Percentiles rank a stretch among this genome's conserved stretches.
Conservation (phyloP, 2,113 vertebrate genomes). For the Bostrychus sinensis region DNA sequence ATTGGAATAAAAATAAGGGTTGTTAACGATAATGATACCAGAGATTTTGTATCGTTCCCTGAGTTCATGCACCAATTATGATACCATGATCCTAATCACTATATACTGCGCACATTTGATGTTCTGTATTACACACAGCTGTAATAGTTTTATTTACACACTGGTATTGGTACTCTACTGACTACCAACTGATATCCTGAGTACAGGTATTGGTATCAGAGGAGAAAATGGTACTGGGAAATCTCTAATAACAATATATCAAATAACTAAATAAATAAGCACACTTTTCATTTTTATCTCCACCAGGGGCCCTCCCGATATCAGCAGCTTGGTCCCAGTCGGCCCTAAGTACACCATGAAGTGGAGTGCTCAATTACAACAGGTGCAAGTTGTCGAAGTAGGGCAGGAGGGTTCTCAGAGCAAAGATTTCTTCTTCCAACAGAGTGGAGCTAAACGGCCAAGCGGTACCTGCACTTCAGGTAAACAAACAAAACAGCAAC, state of each 20-base stretch:
- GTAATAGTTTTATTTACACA: too few relatives aligned
- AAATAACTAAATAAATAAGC: not conserved
- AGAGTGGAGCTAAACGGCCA: constrained; percentile 75
- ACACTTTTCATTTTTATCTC: not conserved
- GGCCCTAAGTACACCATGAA: constrained; percentile 95
- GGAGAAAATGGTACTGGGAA: too few relatives aligned
- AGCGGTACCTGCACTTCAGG: constrained; percentile 51
- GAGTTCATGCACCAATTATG: too few relatives aligned
- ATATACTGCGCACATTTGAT: too few relatives aligned
- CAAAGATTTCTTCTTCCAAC: constrained; percentile 85
- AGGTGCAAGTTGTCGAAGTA: constrained; percentile 93
- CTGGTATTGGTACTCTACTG: too few relatives aligned
- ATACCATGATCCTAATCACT: too few relatives aligned
- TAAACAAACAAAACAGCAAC: constrained; percentile 36
- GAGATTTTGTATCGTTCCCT: too few relatives aligned
- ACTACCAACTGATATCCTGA: too few relatives aligned
- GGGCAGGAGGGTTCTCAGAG: constrained; percentile 85
- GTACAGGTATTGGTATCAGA: too few relatives aligned
- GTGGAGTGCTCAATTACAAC: constrained; percentile 90
- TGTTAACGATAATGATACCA: too few relatives aligned
- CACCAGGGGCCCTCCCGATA: constrained; percentile 85
- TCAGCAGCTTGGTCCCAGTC: constrained; percentile 92
- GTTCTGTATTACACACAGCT: too few relatives aligned
- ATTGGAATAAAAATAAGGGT: too few relatives aligned
- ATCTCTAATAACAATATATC: not conserved